Conservation (phyloP, 2,888 invertebrate genomes). For the Monoplex corrugatus region DNA sequence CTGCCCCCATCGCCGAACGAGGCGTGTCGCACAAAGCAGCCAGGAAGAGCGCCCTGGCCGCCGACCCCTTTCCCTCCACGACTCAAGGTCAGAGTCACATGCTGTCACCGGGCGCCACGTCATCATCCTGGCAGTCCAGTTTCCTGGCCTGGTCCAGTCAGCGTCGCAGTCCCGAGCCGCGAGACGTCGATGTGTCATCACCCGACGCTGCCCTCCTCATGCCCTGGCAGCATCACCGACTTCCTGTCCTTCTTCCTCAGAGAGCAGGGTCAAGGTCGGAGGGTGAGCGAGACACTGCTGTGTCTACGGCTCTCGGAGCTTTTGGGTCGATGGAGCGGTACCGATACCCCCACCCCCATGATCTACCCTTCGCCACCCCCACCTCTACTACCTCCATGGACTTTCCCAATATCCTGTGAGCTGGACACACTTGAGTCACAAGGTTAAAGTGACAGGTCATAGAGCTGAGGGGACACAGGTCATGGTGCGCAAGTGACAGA, state of each 20-base stretch:
- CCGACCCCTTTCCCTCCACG: not conserved
- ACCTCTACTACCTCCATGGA: constrained; percentile 19
- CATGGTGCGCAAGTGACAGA: too few relatives aligned
- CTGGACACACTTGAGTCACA: too few relatives aligned
- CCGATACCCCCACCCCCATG: not conserved
- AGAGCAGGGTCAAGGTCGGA: not conserved
- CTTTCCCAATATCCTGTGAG: constrained; percentile 14
- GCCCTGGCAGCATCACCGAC: constrained; percentile 15
- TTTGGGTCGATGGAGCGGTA: constrained; percentile 19
- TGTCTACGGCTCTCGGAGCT: not conserved
- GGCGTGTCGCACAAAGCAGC: not conserved
- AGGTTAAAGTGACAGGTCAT: too few relatives aligned
- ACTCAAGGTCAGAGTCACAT: not conserved
- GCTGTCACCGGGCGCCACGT: not conserved
- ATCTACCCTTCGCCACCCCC: not conserved
- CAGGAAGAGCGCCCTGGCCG: not conserved
- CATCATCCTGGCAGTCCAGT: constrained; percentile 3
- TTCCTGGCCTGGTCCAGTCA: constrained; percentile 42
- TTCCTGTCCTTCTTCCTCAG: not conserved
- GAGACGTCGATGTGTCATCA: not conserved
- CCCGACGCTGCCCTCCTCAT: not conserved
- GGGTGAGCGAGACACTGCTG: not conserved
- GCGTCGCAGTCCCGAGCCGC: not conserved
- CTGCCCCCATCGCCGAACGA: not conserved
- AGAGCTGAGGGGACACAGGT: too few relatives aligned